Percentiles rank a stretch among this genome's conserved stretches.
Conservation (phyloP, 2,888 invertebrate species). For the Lydus trimaculatus region DNA sequence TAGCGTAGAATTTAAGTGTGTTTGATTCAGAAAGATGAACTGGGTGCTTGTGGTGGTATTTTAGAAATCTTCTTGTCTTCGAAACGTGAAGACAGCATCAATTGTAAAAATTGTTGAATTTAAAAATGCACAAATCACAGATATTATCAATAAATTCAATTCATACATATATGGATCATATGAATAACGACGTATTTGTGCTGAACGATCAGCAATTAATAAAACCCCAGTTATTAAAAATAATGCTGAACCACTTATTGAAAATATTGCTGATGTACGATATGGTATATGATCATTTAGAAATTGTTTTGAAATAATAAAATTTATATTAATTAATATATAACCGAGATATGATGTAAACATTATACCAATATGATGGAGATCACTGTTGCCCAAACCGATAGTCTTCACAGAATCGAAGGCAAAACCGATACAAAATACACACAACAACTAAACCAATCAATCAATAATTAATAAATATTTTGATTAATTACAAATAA, state of each 20-base stretch:
- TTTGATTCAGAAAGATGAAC: too few relatives aligned
- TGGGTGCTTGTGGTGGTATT: too few relatives aligned
- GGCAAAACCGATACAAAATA: constrained; percentile 69
- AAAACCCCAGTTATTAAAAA: constrained; percentile 71
- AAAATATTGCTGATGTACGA: constrained; percentile 70
- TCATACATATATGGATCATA: constrained; percentile 69
- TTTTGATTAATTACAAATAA: too few relatives aligned
- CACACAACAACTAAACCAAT: constrained; percentile 63
- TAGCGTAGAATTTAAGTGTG: too few relatives aligned
- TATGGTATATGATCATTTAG: constrained; percentile 72
- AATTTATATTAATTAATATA: constrained; percentile 69
- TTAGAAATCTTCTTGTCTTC: constrained; percentile 27
- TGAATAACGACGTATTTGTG: constrained; percentile 59
- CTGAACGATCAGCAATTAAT: constrained; percentile 62
- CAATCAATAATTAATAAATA: background rate
- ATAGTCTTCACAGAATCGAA: constrained; percentile 69
- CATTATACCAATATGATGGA: constrained; percentile 69
- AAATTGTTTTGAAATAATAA: constrained; percentile 65
- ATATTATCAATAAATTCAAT: constrained; percentile 71
- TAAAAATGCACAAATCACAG: constrained; percentile 69
- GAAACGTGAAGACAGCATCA: constrained; percentile 69
- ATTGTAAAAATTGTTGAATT: constrained; percentile 67
- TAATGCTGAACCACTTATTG: constrained; percentile 68
- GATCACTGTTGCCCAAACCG: constrained; percentile 64
- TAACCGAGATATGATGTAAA: constrained; percentile 73